Conservation (phyloP, 2,113 vertebrate genomes). For the Prolemur simus region DNA sequence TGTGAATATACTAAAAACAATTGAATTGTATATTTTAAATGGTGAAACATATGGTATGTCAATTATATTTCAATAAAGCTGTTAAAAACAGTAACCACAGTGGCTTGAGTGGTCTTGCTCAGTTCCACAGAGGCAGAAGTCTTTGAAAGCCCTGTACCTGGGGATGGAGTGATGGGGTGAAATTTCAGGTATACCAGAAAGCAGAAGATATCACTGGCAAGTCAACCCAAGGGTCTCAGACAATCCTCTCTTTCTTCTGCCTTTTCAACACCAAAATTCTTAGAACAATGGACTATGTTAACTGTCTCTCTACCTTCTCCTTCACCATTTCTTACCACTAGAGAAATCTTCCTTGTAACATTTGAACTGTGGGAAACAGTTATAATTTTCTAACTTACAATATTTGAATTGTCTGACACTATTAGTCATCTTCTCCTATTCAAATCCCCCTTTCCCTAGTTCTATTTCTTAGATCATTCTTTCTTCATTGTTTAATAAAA, state of each 20-base stretch:
- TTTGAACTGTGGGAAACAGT: not conserved
- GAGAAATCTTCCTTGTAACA: slow-evolving; percentile 29
- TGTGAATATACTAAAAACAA: not conserved
- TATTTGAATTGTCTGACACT: not conserved
- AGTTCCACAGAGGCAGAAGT: not conserved
- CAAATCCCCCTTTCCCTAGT: not conserved
- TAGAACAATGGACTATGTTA: not conserved
- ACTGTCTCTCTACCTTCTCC: not conserved
- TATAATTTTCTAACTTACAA: slow-evolving; percentile 21
- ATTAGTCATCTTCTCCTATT: not conserved
- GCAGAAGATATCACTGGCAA: not conserved
- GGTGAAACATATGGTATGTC: not conserved
- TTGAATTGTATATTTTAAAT: not conserved
- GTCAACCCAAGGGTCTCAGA: not conserved
- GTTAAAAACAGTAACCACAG: not conserved
- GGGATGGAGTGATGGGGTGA: no score
- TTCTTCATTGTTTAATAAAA: slow-evolving; percentile 47
- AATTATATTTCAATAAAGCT: not conserved
- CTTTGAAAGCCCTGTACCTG: not conserved
- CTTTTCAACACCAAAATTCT: slow-evolving; percentile 7
- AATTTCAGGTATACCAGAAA: not conserved
- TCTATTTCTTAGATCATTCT: not conserved
- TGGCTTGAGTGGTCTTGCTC: not conserved
- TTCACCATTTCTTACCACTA: slow-evolving; percentile 28
- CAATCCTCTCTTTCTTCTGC: not conserved